These are phyloP conservation scores for Rhinoderma darwinii DNA, from an alignment of 2,113 vertebrate species.

Conservation along the genomic window DNA sequence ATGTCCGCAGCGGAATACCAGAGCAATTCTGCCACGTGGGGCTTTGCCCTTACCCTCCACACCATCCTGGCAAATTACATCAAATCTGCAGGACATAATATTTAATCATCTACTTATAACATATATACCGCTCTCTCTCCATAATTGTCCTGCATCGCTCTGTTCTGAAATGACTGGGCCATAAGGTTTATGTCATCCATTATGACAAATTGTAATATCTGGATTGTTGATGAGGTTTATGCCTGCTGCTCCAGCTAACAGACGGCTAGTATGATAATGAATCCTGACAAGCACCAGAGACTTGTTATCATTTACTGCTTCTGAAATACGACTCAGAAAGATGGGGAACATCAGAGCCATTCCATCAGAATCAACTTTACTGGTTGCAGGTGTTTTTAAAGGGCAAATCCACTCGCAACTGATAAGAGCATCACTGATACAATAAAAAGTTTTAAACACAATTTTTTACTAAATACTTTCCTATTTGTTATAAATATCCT, in stretches of 20 bases:
- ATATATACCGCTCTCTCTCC: neutral
- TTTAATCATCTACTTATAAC: neutral
- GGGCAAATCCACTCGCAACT: neutral
- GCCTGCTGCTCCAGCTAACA: slow-evolving; percentile 5
- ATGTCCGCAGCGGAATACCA: no score
- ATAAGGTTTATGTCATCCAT: slow-evolving; percentile 25
- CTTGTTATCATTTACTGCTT: slow-evolving; percentile 24
- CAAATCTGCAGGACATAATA: neutral
- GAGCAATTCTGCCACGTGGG: no score
- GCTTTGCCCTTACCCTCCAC: neutral
- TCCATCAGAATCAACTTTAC: neutral
- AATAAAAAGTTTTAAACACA: neutral
- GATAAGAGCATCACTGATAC: neutral
- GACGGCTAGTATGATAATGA: slow-evolving; percentile 8
- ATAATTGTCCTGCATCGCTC: slow-evolving; percentile 1
- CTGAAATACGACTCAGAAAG: neutral
- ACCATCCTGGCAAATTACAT: neutral
- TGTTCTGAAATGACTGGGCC: slow-evolving; percentile 13
- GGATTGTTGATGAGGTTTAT: slow-evolving; percentile 15
- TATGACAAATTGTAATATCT: slow-evolving; percentile 16
- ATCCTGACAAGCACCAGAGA: slow-evolving; percentile 14
- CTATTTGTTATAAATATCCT: no score
- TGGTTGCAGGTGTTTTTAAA: neutral
- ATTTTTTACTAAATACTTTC: no score
- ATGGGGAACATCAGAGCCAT: neutral